Base-by-base conservation (phyloP, 92 coral and sea anemone genomes). In the Parazoanthus swiftii region DNA sequence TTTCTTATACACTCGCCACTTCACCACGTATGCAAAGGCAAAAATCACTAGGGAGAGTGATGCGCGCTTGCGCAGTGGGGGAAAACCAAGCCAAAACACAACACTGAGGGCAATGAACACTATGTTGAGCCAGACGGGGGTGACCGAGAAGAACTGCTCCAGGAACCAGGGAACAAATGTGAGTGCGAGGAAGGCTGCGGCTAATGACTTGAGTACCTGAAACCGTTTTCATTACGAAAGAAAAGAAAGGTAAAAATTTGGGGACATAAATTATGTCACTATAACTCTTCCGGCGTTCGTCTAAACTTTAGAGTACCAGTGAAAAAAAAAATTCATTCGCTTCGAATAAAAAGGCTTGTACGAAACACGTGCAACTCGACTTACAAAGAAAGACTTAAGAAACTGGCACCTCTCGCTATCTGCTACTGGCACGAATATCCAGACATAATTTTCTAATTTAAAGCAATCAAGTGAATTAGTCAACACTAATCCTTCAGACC, bases 21-120 rank as follows among this genome's bases (percentile, higher is more conserved):
- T 91, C 89, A 93, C 90, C 35, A 95, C 88, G 46, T 88, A 95
- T 2, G 96, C 95, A 65, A 91, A 95, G 6, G 94, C 77, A 73
- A 93, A 95, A 56, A 92, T 81, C 25, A 95, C 87, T 8, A 95
- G 25, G 8, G 92, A 94, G n/a, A 93, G 65, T 14, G 94, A 92
- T 13, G 98, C 95, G 56, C 89, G 89, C 18, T 26, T 86, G 44
- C 98, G 90, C 38, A 95, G 88, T 8, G 96, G 98, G 1, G 98
- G 98, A 63, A 95, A 93, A 29, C 98, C 98, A 18, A 87, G 89
- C 98, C 98, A 95, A 81, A 95, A 95, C 77, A 95, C 86, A 63
- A 93, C 26, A 67, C 96, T 93, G 39, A 95, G 84, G 77, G 74
- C 90, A 25, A 95, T 70, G 26, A 91, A 89, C 38, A 92, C 77